phyloP scores from a whole-genome alignment of 2,113 vertebrate species.

The Pelobates fuscus region DNA sequence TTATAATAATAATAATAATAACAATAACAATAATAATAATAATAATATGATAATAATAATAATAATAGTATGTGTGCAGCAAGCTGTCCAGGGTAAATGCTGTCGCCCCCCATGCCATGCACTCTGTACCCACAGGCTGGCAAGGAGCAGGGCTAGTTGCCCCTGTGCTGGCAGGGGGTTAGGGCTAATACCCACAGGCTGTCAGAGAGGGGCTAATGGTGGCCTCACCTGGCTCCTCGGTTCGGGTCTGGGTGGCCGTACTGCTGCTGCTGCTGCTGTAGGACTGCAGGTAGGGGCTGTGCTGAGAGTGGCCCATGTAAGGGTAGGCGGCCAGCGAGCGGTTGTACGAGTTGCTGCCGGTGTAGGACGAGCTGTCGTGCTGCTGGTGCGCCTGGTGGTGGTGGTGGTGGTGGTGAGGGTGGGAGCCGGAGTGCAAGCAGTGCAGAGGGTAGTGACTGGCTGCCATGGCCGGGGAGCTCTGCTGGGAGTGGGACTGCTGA shows the following conservation, averaged over 20 bases:
- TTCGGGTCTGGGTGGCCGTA: slow-evolving; percentile 86
- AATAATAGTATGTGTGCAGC: too few species aligned
- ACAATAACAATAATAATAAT: too few species aligned
- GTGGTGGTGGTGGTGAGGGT: slow-evolving; percentile 83
- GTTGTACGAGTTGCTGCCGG: slow-evolving; percentile 86
- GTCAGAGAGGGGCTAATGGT: slow-evolving; percentile 21
- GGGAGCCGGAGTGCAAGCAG: slow-evolving; percentile 89
- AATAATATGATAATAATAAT: too few species aligned
- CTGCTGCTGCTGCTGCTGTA: slow-evolving; percentile 72
- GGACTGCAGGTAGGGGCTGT: slow-evolving; percentile 87
- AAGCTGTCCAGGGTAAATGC: neutral
- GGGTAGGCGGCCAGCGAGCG: slow-evolving; percentile 88
- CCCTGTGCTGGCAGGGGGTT: neutral
- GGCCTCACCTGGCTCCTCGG: slow-evolving; percentile 93
- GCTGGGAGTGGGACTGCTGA: slow-evolving; percentile 80
- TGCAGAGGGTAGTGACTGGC: slow-evolving; percentile 93
- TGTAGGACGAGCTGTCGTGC: slow-evolving; percentile 87
- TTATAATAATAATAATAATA: too few species aligned
- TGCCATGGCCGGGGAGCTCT: slow-evolving; percentile 87
- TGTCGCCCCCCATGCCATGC: neutral
- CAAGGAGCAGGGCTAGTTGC: neutral
- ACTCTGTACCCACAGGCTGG: neutral
- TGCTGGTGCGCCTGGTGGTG: slow-evolving; percentile 82
- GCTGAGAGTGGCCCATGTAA: slow-evolving; percentile 92
- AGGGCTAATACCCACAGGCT: too few species aligned